Percentiles rank a stretch among this genome's conserved stretches.
Conservation (phyloP, 2,888 invertebrate species). For the Galeruca laticollis region DNA sequence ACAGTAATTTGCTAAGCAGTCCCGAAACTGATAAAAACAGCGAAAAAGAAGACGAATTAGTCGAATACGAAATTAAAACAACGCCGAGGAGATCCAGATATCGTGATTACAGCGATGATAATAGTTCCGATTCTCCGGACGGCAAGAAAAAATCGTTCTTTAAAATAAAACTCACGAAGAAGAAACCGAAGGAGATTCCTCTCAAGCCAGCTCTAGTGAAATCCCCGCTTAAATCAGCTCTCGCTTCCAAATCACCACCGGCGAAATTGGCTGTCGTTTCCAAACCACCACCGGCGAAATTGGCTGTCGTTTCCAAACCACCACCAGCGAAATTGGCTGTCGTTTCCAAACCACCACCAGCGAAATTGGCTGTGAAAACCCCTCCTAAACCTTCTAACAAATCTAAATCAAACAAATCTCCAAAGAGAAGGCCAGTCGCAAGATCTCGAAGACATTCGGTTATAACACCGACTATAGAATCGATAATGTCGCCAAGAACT, state of each 20-base stretch:
- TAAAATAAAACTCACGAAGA: slow-evolving; percentile 15
- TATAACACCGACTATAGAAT: not conserved
- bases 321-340: not conserved
- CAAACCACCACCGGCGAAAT: too few species aligned
- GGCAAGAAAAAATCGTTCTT: slow-evolving; percentile 12
- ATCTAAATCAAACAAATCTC: not conserved
- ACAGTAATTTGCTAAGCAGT: not conserved
- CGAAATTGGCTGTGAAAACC: not conserved
- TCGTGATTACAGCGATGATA: not conserved
- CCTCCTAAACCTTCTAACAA: not conserved
- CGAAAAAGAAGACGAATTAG: not conserved
- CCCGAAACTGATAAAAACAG: not conserved
- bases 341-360: not conserved
- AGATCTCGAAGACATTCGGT: not conserved
- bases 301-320: not conserved
- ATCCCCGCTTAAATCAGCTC: not conserved
- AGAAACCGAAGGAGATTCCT: not conserved
- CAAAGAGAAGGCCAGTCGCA: not conserved
- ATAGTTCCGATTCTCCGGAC: not conserved
- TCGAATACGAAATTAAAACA: slow-evolving; percentile 16
- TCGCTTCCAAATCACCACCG: not conserved
- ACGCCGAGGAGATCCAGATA: not conserved
- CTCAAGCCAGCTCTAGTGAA: not conserved
- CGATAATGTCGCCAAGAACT: too few species aligned
- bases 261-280: not conserved